phyloP scores from a whole-genome alignment of 1,140 invertebrate genomes.

The Atopsyche davidsoni region DNA sequence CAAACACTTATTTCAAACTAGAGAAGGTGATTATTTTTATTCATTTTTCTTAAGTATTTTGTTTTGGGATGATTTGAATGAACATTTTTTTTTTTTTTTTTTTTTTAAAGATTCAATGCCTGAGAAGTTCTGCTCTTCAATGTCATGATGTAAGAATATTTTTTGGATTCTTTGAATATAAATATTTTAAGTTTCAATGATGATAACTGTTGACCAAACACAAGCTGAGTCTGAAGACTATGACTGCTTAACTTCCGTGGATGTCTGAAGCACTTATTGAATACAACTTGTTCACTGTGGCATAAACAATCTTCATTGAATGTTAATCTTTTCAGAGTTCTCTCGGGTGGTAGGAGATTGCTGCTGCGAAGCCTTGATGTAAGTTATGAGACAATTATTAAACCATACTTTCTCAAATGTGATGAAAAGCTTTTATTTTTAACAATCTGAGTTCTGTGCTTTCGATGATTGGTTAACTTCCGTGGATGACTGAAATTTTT shows the following conservation, averaged over 20 bases:
- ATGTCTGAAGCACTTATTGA: slow-evolving; percentile 8
- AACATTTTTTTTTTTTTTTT: slow-evolving; percentile 11
- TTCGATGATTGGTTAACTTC: slow-evolving; percentile 21
- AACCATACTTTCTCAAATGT: too few relatives aligned
- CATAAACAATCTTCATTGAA: not conserved
- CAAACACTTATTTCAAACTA: too few relatives aligned
- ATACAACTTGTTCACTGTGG: too few relatives aligned
- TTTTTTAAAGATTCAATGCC: slow-evolving; percentile 7
- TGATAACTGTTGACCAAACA: not conserved
- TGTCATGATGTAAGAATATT: not conserved
- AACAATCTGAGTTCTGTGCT: not conserved
- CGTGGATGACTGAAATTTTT: slow-evolving; percentile 22
- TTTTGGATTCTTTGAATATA: not conserved
- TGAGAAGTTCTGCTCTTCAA: not conserved
- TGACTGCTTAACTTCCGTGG: slow-evolving; percentile 14
- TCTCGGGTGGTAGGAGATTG: too few relatives aligned
- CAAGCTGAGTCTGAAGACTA: not conserved
- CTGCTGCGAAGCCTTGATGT: too few relatives aligned
- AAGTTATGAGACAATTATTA: too few relatives aligned
- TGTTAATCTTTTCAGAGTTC: too few relatives aligned
- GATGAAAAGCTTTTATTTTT: slow-evolving; percentile 4
- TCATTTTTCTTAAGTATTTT: too few relatives aligned
- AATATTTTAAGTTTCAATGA: slow-evolving; percentile 2
- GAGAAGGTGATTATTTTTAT: too few relatives aligned
- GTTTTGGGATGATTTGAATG: not conserved